phyloP scores from a whole-genome alignment of 2,888 invertebrate species.

The Camptogramma bilineatum region DNA sequence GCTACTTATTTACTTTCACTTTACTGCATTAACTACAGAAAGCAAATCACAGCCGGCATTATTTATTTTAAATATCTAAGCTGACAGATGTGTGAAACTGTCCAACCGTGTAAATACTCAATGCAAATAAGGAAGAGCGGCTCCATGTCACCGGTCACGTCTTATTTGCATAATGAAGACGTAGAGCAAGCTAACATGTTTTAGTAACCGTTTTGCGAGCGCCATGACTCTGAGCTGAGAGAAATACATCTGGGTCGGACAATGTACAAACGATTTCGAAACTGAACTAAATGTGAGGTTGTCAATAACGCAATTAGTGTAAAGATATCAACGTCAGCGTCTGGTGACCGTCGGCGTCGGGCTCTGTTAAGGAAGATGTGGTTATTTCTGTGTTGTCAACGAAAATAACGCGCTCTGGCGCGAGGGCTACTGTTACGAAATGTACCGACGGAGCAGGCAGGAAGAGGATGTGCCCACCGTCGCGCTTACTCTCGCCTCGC shows the following conservation, averaged over 20 bases:
- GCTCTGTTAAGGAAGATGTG: conserved; percentile 73
- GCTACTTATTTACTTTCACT: conserved; percentile 3
- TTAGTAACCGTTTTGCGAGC: conserved; percentile 30
- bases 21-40: not conserved
- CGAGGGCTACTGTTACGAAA: conserved; percentile 78
- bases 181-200: conserved; percentile 16
- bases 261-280: conserved; percentile 57
- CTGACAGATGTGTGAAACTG: conserved; percentile 45
- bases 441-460: conserved; percentile 61
- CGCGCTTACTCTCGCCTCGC: conserved; percentile 37
- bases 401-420: conserved; percentile 75
- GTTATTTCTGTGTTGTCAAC: conserved; percentile 84
- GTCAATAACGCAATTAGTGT: conserved; percentile 84
- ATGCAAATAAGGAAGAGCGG: conserved; percentile 63
- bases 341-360: conserved; percentile 69
- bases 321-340: conserved; percentile 81
- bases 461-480: conserved; percentile 77
- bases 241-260: conserved; percentile 42
- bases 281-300: conserved; percentile 69
- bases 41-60: conserved; percentile 8
- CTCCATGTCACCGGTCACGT: conserved; percentile 48
- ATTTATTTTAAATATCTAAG: conserved; percentile 13
- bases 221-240: conserved; percentile 27
- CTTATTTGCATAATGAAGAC: conserved; percentile 66
- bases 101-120: conserved; percentile 57